Evolutionary conservation across 2,797 vertebrate genomes (phyloP).

Genomic region (Aplochiton taeniatus): DNA sequence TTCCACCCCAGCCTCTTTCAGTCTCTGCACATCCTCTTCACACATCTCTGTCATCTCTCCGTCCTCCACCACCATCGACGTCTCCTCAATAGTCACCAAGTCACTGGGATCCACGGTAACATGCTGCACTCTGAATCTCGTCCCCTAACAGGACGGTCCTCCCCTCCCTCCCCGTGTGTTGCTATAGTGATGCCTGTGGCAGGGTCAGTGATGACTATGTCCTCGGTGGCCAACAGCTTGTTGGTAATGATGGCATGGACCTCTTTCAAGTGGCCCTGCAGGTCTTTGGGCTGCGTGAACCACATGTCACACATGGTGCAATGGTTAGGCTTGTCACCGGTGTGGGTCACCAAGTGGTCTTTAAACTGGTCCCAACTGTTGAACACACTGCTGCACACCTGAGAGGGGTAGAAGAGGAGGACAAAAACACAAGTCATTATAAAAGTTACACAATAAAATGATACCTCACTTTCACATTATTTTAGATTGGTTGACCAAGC

Average conservation of each 20-base stretch:
- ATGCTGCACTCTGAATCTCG: conserved; percentile 79
- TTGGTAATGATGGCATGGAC: conserved; percentile 81
- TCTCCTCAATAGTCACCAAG: conserved; percentile 84
- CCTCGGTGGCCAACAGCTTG: conserved; percentile 62
- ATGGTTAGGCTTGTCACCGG: conserved; percentile 95
- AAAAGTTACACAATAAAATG: not conserved
- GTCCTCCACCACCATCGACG: conserved; percentile 80
- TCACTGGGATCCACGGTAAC: conserved; percentile 90
- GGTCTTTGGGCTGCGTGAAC: conserved; percentile 93
- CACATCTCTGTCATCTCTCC: conserved; percentile 75
- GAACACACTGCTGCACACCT: conserved; percentile 98
- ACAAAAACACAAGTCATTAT: not conserved
- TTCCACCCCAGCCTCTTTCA: conserved; percentile 80
- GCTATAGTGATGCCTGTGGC: conserved; percentile 62
- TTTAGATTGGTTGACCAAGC: not conserved
- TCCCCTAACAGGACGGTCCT: conserved; percentile 87
- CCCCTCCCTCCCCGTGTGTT: conserved; percentile 75
- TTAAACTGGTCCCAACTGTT: conserved; percentile 99
- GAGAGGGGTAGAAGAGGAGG: conserved; percentile 27
- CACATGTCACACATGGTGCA: conserved; percentile 96
- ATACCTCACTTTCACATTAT: not conserved
- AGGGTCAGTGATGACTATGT: conserved; percentile 79
- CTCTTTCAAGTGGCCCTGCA: conserved; percentile 86
- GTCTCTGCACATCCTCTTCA: conserved; percentile 72
- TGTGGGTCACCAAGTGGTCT: conserved; percentile 95